These are phyloP conservation scores for Conops quadrifasciatus DNA, from an alignment of 2,888 invertebrate genomes.

Conservation along the genomic window DNA sequence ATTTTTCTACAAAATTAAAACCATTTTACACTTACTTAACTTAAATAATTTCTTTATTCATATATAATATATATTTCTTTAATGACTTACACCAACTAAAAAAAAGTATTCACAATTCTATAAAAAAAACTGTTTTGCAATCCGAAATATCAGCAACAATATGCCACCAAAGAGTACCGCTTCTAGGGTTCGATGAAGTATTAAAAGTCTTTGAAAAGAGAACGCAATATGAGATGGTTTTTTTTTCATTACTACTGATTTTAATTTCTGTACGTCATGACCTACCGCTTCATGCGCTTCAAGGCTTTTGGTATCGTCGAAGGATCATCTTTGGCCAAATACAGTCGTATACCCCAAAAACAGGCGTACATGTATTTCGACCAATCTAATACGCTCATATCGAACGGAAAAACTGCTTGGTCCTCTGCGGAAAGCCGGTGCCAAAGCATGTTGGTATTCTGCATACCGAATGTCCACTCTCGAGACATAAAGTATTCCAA, in stretches of 20 bases:
- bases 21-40: too few relatives aligned
- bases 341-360: constrained; percentile 76
- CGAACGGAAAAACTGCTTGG: constrained; percentile 74
- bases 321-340: constrained; percentile 80
- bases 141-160: constrained; percentile 42
- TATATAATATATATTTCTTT: too few relatives aligned
- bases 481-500: constrained; percentile 78
- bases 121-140: constrained; percentile 19
- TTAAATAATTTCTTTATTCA: too few relatives aligned
- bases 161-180: constrained; percentile 46
- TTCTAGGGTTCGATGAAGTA: constrained; percentile 52
- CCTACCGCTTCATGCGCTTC: constrained; percentile 70
- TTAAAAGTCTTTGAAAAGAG: constrained; percentile 46
- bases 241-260: too few relatives aligned
- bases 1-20: too few relatives aligned
- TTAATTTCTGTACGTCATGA: not conserved
- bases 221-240: not conserved
- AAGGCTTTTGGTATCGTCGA: constrained; percentile 73
- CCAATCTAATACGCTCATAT: constrained; percentile 78
- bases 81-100: too few relatives aligned
- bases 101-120: too few relatives aligned
- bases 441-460: constrained; percentile 68
- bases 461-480: constrained; percentile 77
- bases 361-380: constrained; percentile 65
- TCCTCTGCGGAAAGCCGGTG: constrained; percentile 61